phyloP scores from a whole-genome alignment of 2,888 invertebrate species.

The Muscina levida region DNA sequence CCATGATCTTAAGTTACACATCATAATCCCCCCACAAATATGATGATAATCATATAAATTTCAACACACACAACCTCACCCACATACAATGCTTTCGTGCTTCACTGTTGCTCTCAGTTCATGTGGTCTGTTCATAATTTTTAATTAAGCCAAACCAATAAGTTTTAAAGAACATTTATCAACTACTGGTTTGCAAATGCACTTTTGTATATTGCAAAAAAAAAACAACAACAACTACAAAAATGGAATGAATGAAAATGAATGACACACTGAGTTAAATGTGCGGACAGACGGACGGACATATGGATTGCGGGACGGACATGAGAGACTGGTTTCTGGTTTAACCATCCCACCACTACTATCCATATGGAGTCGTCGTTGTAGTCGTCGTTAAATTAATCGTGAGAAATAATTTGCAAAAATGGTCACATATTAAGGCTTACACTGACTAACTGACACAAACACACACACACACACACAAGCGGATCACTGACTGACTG shows the following conservation, averaged over 20 bases:
- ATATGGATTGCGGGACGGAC: conserved; percentile 4
- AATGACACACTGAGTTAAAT: conserved; percentile 29
- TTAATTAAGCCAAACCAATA: conserved; percentile 21
- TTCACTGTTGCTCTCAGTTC: no score
- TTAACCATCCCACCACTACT: conserved; percentile 23
- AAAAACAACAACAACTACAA: conserved; percentile 9
- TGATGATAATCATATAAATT: background rate
- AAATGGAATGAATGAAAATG: conserved; percentile 17
- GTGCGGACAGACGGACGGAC: background rate
- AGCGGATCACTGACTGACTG: background rate
- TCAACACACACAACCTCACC: background rate
- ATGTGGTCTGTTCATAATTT: conserved; percentile 23
- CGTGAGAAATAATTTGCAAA: conserved; percentile 73
- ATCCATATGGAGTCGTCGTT: conserved; percentile 28
- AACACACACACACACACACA: conserved; percentile 29
- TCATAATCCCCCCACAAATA: no score
- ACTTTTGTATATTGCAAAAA: background rate
- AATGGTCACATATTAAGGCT: conserved; percentile 70
- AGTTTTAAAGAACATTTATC: conserved; percentile 34
- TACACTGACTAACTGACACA: no score
- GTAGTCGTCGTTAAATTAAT: conserved; percentile 60
- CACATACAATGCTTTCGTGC: no score
- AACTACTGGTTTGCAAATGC: conserved; percentile 29
- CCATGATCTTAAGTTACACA: no score
- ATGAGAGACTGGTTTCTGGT: conserved; percentile 34